A percentile compares a stretch with the other conserved stretches of the same genome.
phyloP scores from a whole-genome alignment of 2,888 invertebrate species.

The Plutella xylostella region DNA sequence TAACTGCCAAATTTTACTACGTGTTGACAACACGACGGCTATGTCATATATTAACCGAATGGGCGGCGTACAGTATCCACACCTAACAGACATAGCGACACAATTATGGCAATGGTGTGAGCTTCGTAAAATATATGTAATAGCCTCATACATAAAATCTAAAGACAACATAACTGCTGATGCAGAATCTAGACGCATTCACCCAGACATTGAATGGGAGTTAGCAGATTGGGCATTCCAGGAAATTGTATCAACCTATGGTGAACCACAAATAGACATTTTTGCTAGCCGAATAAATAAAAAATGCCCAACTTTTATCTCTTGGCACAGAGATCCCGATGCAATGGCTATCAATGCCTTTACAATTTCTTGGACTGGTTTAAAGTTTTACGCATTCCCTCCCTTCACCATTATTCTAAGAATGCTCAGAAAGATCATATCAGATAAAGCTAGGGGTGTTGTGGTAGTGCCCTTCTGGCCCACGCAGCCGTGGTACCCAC shows the following conservation, averaged over 20 bases:
- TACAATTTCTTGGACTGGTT: slow-evolving; percentile 17
- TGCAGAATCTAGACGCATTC: slow-evolving; percentile 1
- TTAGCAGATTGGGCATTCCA: background rate
- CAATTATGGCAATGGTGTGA: slow-evolving; percentile 8
- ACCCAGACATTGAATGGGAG: slow-evolving; percentile 8
- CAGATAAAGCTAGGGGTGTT: slow-evolving; percentile 5
- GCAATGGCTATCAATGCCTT: slow-evolving; percentile 20
- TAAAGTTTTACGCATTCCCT: slow-evolving; percentile 20
- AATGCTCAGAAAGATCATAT: slow-evolving; percentile 15
- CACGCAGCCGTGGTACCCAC: slow-evolving; percentile 1
- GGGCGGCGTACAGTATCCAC: background rate
- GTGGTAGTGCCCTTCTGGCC: slow-evolving; percentile 1
- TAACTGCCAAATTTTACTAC: background rate
- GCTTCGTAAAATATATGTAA: background rate
- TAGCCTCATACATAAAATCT: slow-evolving; percentile 7
- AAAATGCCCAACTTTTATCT: slow-evolving; percentile 14
- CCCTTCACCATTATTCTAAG: slow-evolving; percentile 16
- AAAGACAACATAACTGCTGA: slow-evolving; percentile 7
- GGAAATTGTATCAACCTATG: slow-evolving; percentile 1
- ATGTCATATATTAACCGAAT: slow-evolving; percentile 2
- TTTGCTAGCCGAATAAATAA: slow-evolving; percentile 10
- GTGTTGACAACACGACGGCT: slow-evolving; percentile 6
- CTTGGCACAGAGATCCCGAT: slow-evolving; percentile 20
- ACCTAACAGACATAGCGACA: background rate
- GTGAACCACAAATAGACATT: slow-evolving; percentile 9